phyloP scores from a whole-genome alignment of 2,113 vertebrate genomes.

The Hippoglossus stenolepis region DNA sequence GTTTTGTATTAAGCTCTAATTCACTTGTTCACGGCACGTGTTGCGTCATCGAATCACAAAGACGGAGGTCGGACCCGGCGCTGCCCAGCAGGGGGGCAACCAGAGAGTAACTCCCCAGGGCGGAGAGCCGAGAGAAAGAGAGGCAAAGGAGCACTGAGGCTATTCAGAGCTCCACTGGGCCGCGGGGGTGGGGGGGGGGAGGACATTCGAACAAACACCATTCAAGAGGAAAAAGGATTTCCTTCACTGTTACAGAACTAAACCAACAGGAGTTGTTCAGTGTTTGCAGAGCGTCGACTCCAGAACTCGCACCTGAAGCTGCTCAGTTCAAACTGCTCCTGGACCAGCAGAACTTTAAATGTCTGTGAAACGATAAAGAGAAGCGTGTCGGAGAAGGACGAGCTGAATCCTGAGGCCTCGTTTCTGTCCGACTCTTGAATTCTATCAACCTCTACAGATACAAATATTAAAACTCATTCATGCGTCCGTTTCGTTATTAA shows the following conservation, averaged over 20 bases:
- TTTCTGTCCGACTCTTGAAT: no score
- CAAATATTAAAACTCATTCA: no score
- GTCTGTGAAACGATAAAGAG: no score
- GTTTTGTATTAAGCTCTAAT: background rate
- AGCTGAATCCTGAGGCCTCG: no score
- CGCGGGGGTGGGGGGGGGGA: background rate
- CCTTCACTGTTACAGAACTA: slow-evolving; percentile 37
- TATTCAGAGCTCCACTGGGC: slow-evolving; percentile 59
- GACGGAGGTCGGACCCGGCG: slow-evolving; percentile 5
- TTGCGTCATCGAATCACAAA: slow-evolving; percentile 16
- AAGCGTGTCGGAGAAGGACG: no score
- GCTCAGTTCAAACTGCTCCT: background rate
- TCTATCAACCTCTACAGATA: no score
- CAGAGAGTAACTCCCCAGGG: slow-evolving; percentile 59
- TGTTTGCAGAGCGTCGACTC: background rate
- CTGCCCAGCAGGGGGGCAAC: slow-evolving; percentile 30
- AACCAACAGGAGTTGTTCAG: slow-evolving; percentile 42
- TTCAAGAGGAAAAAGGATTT: slow-evolving; percentile 66
- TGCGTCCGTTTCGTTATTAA: no score
- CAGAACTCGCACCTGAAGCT: background rate
- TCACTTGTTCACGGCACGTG: background rate
- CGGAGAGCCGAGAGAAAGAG: slow-evolving; percentile 50
- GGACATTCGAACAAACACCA: background rate
- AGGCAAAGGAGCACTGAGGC: slow-evolving; percentile 51
- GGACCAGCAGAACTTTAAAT: background rate